Evolutionary conservation across 2,113 vertebrate species (phyloP).

Genomic region (Atrichornis clamosus): DNA sequence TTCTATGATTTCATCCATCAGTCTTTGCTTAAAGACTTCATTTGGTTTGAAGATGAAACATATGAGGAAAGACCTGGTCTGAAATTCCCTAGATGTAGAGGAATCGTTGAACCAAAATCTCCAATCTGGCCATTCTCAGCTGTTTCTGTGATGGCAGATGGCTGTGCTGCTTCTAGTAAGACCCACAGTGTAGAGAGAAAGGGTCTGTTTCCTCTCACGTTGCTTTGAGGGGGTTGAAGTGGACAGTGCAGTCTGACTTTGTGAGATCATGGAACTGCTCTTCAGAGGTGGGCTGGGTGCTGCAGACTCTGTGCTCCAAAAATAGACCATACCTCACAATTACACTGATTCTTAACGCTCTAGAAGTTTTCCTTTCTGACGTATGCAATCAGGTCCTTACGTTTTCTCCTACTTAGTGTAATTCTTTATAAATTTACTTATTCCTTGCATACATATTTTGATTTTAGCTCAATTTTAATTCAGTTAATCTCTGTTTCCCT

Average conservation of each 20-base stretch:
- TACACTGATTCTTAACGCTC: background rate
- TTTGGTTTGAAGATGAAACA: background rate
- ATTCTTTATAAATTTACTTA: background rate
- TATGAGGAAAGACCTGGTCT: background rate
- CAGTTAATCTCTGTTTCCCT: background rate
- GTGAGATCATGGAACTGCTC: background rate
- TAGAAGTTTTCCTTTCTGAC: background rate
- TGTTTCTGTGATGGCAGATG: background rate
- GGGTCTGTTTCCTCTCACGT: background rate
- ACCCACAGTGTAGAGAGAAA: background rate
- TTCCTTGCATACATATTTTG: background rate
- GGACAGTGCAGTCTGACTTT: background rate
- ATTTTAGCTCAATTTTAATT: background rate
- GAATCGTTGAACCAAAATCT: background rate
- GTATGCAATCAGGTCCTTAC: background rate
- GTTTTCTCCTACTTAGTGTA: background rate
- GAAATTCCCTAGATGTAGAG: background rate
- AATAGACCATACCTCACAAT: background rate
- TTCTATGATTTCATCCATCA: background rate
- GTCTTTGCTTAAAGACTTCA: background rate
- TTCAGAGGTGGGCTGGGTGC: background rate
- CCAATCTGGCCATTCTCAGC: background rate
- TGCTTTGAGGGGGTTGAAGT: background rate
- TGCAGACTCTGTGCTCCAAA: background rate
- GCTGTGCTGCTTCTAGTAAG: background rate